phyloP scores from a whole-genome alignment of 2,113 vertebrate genomes.

The Apeltes quadracus region DNA sequence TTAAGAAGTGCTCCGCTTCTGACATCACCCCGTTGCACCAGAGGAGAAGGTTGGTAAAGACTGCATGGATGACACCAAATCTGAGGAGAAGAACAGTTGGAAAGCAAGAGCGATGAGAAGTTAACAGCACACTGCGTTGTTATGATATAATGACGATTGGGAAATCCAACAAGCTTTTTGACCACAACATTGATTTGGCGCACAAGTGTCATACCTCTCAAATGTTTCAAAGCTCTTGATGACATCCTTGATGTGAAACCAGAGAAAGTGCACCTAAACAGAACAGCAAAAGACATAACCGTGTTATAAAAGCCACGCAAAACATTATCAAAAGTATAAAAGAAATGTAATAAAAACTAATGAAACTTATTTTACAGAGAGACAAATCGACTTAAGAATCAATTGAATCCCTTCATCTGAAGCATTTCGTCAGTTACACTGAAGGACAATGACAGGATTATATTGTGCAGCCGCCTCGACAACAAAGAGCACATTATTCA shows the following conservation, averaged over 20 bases:
- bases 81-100: slow-evolving; percentile 73
- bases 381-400: not conserved
- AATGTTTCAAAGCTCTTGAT: slow-evolving; percentile 95
- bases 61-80: slow-evolving; percentile 96
- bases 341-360: no score
- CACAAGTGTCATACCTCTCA: slow-evolving; percentile 85
- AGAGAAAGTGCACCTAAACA: slow-evolving; percentile 93
- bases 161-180: not conserved
- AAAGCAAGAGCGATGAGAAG: not conserved
- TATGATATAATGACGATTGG: not conserved
- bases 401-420: slow-evolving; percentile 16
- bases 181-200: not conserved
- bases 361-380: not conserved
- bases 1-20: slow-evolving; percentile 93
- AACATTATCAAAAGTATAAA: not conserved
- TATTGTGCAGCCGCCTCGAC: slow-evolving; percentile 48
- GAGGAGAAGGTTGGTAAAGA: slow-evolving; percentile 95
- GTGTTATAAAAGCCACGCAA: not conserved
- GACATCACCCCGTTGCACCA: slow-evolving; percentile 94
- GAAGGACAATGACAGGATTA: slow-evolving; percentile 66
- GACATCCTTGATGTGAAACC: slow-evolving; percentile 96
- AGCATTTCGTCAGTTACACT: slow-evolving; percentile 39
- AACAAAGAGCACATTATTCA: slow-evolving; percentile 75
- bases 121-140: not conserved
- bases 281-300: slow-evolving; percentile 4